Percentiles rank a stretch among this genome's conserved stretches.
Evolutionary conservation across 1,140 invertebrate species (phyloP).

Genomic region (Trichoplusia ni): DNA sequence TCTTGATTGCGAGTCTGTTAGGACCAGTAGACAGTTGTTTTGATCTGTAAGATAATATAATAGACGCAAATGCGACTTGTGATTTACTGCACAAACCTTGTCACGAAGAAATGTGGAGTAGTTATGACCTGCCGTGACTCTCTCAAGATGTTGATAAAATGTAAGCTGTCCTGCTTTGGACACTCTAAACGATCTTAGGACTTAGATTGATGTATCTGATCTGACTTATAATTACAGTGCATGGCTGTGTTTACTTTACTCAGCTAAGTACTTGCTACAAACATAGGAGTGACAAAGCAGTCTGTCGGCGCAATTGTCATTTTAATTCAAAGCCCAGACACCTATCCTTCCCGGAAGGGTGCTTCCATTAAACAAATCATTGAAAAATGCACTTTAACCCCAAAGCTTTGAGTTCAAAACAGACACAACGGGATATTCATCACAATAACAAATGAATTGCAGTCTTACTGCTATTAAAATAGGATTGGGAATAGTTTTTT

Average conservation of each 20-base stretch:
- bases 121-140: background rate
- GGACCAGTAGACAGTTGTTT: background rate
- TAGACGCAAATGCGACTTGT: constrained; percentile 4
- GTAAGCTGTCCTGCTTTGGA: background rate
- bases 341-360: constrained; percentile 47
- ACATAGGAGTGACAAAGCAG: constrained; percentile 12
- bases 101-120: constrained; percentile 9
- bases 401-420: constrained; percentile 23
- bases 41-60: constrained; percentile 17
- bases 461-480: background rate
- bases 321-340: constrained; percentile 50
- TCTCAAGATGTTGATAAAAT: background rate
- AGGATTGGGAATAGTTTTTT: constrained; percentile 2
- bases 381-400: constrained; percentile 33
- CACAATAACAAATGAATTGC: background rate
- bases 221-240: too few species aligned
- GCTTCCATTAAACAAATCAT: background rate
- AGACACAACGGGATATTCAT: background rate
- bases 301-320: constrained; percentile 32
- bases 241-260: too few species aligned
- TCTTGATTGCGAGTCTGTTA: constrained; percentile 10
- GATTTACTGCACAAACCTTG: constrained; percentile 12
- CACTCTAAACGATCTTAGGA: background rate
- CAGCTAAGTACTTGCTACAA: background rate
- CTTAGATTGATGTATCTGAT: too few species aligned